Percentiles rank a stretch among this genome's conserved stretches.
phyloP scores from a whole-genome alignment of 37 sponge, comb jelly and placozoan species.

The Eunapius fragilis region DNA sequence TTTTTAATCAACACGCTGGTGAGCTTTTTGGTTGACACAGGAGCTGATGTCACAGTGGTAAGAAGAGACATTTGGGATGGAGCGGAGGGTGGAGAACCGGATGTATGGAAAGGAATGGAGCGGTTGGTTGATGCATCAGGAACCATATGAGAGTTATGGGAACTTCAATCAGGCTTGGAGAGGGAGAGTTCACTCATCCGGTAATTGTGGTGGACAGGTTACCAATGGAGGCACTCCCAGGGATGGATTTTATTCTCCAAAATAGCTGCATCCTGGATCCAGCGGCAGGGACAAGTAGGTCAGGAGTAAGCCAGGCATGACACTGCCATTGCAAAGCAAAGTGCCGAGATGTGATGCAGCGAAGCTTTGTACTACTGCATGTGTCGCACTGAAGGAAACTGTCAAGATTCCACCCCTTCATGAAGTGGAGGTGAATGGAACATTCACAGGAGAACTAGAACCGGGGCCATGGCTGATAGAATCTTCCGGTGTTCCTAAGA shows the following conservation, averaged over 20 bases:
- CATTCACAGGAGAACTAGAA: neutral
- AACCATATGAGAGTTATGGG: neutral
- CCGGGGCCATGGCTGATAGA: neutral
- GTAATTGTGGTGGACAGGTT: too few relatives aligned
- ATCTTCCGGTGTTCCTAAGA: neutral
- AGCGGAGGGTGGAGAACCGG: neutral
- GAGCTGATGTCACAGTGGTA: neutral
- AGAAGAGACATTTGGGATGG: neutral
- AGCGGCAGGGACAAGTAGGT: neutral
- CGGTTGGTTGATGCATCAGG: neutral
- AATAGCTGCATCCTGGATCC: neutral
- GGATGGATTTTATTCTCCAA: neutral
- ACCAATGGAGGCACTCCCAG: neutral
- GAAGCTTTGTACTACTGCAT: neutral
- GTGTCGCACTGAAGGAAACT: neutral
- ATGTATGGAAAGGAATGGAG: neutral
- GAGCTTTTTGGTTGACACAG: neutral
- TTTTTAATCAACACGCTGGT: too few relatives aligned
- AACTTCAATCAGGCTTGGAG: neutral
- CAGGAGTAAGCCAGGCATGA: neutral
- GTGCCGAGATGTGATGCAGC: neutral
- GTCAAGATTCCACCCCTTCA: neutral
- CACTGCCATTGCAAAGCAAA: neutral
- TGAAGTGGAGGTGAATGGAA: neutral
- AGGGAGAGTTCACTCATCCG: neutral